Conservation (phyloP, 2,113 vertebrate genomes). For the Erythrocercus mccallii region DNA sequence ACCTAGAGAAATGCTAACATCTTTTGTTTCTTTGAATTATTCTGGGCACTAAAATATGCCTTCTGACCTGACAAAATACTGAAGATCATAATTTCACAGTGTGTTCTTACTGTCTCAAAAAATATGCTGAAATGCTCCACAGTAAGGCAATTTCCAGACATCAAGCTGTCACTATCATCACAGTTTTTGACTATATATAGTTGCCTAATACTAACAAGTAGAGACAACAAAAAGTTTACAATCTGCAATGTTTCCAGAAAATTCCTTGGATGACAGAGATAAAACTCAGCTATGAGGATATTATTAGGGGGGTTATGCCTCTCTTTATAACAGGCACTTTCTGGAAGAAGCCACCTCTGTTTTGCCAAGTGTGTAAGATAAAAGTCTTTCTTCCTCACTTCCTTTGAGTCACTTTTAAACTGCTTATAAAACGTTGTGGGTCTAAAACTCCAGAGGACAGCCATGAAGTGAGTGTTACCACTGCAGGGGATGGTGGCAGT, state of each 20-base stretch:
- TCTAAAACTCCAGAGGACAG: background rate
- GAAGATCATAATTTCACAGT: background rate
- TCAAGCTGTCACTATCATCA: background rate
- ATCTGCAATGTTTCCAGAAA: background rate
- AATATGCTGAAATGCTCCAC: background rate
- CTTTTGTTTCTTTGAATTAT: background rate
- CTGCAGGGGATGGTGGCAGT: accelerated
- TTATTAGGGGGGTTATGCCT: background rate
- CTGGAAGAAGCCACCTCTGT: background rate
- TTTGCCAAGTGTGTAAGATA: background rate
- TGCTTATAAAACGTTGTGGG: background rate
- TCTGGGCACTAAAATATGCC: background rate
- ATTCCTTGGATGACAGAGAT: background rate
- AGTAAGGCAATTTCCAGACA: background rate
- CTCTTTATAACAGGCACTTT: background rate
- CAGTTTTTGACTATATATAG: background rate
- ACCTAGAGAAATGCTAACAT: background rate
- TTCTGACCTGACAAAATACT: background rate
- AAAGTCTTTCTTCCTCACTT: background rate
- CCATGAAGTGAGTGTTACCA: accelerated
- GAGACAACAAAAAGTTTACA: background rate
- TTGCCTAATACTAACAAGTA: background rate
- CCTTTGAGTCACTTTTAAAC: background rate
- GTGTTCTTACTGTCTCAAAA: background rate
- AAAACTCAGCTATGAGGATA: background rate